These are phyloP conservation scores for Hololepta plana DNA, from an alignment of 2,888 invertebrate genomes.

Conservation along the genomic window DNA sequence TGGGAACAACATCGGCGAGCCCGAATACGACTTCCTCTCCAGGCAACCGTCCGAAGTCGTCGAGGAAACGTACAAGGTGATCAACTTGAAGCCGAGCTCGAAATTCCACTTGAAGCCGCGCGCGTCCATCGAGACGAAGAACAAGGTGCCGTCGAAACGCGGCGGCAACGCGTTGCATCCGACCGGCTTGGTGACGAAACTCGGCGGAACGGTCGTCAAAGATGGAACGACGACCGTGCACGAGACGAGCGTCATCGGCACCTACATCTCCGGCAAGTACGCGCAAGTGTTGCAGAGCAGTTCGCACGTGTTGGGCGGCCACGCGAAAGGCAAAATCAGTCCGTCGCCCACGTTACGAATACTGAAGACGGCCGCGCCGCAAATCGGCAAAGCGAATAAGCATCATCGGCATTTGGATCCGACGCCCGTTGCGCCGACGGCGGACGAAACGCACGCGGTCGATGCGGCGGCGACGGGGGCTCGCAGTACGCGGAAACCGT, in stretches of 20 bases:
- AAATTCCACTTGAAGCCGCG: slow-evolving; percentile 32
- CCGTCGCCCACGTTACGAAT: slow-evolving; percentile 50
- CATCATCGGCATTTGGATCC: slow-evolving; percentile 42
- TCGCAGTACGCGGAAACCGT: slow-evolving; percentile 33
- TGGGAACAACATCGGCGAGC: slow-evolving; percentile 59
- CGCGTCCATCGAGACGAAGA: slow-evolving; percentile 22
- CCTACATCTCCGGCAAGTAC: slow-evolving; percentile 74
- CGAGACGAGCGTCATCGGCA: slow-evolving; percentile 79
- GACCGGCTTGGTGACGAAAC: slow-evolving; percentile 63
- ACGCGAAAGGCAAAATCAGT: slow-evolving; percentile 35
- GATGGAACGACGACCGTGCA: slow-evolving; percentile 71
- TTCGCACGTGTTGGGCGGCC: slow-evolving; percentile 40
- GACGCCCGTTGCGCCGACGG: slow-evolving; percentile 36
- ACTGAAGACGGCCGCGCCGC: slow-evolving; percentile 58
- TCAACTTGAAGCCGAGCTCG: slow-evolving; percentile 58
- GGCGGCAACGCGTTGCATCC: slow-evolving; percentile 50
- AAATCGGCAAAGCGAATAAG: slow-evolving; percentile 27
- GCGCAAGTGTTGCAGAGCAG: slow-evolving; percentile 74
- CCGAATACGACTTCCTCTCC: slow-evolving; percentile 71
- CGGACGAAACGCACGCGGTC: slow-evolving; percentile 35
- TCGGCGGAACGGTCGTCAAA: slow-evolving; percentile 68
- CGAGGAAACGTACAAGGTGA: slow-evolving; percentile 70
- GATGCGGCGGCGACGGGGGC: slow-evolving; percentile 31
- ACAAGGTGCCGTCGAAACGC: slow-evolving; percentile 29
- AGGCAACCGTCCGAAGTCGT: slow-evolving; percentile 70